These are phyloP conservation scores for Hippocampus guttulatus DNA, from an alignment of 2,113 vertebrate genomes.

Conservation along the genomic window DNA sequence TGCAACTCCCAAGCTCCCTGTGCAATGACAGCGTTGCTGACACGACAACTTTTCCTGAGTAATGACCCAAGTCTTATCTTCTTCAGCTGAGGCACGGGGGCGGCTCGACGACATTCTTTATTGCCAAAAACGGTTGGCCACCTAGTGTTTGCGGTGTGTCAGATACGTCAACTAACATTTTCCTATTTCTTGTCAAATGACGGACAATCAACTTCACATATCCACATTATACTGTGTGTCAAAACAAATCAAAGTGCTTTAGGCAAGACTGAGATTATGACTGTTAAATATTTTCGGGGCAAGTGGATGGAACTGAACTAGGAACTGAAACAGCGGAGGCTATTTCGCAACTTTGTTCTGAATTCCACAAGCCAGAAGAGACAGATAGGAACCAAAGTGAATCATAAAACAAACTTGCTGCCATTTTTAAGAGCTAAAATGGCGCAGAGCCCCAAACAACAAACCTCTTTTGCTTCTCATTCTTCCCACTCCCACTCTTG, in stretches of 20 bases:
- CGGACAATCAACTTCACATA: no score
- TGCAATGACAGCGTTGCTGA: no score
- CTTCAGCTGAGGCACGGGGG: no score
- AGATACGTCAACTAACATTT: no score
- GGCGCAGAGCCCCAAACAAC: constrained; percentile 8
- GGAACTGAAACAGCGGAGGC: background rate
- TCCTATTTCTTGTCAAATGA: no score
- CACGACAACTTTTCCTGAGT: no score
- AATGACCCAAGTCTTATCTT: no score
- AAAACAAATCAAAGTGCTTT: background rate
- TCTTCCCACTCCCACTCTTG: constrained; percentile 43
- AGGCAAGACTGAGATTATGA: background rate
- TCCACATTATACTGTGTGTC: no score
- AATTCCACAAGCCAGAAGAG: constrained; percentile 6
- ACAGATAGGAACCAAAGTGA: constrained; percentile 4
- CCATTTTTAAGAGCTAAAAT: constrained; percentile 24
- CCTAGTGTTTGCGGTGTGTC: no score
- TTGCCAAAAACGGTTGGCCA: no score
- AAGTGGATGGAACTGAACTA: constrained; percentile 2
- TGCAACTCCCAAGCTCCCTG: no score
- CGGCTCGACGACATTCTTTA: no score
- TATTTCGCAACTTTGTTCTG: constrained; percentile 5
- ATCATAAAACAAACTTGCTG: constrained; percentile 7
- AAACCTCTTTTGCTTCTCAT: constrained; percentile 43
- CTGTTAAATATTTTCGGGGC: background rate